Conservation (phyloP, 2,113 vertebrate species). For the Microtus pennsylvanicus region DNA sequence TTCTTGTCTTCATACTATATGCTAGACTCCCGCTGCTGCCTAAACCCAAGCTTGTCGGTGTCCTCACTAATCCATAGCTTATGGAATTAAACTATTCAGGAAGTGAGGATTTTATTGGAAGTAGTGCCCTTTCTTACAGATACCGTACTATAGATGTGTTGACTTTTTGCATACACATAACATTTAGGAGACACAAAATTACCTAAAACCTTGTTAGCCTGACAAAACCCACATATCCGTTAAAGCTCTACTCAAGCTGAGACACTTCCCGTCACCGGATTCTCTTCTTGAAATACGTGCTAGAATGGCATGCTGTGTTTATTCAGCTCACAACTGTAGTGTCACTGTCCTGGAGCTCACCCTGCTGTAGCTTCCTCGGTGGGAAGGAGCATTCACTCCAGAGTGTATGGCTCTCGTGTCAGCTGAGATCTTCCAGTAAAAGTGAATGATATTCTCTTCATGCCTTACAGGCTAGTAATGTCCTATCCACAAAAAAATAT, state of each 20-base stretch:
- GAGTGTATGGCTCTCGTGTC: neutral
- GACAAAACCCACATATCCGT: neutral
- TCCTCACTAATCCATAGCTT: neutral
- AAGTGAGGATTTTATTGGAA: neutral
- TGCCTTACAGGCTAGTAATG: neutral
- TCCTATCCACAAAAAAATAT: neutral
- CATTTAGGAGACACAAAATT: neutral
- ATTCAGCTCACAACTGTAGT: neutral
- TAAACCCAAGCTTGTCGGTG: neutral
- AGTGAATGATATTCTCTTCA: neutral
- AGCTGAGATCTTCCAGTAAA: conserved; percentile 1
- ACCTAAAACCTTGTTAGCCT: neutral
- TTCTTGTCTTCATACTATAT: neutral
- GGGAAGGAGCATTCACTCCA: neutral
- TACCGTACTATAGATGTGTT: neutral
- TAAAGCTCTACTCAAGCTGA: neutral
- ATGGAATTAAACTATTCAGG: neutral
- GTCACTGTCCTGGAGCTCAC: neutral
- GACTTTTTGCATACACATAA: neutral
- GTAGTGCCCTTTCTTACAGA: neutral
- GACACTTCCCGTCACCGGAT: neutral
- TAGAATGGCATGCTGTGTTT: neutral
- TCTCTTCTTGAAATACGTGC: neutral
- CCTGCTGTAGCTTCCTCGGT: neutral
- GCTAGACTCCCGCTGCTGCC: neutral